Evolutionary conservation across 1,140 invertebrate genomes (phyloP), one percentile per base, ranked within the genome.

Genomic region (Eufriesea mexicana): DNA sequence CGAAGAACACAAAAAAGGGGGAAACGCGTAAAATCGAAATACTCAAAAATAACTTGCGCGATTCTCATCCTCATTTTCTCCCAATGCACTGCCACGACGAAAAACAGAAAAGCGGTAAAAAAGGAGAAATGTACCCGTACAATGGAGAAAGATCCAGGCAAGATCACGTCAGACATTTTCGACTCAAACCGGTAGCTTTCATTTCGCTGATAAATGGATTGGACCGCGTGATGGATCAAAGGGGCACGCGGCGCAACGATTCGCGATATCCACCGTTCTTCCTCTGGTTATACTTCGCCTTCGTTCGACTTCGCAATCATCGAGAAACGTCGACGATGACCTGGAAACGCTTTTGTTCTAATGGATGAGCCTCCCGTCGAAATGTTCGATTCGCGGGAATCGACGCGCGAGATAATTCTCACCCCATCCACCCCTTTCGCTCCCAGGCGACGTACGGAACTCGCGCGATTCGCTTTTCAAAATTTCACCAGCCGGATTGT

Each of bases 311-410:
- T 70, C 47, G 67, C 67, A 70, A 70, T 70, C 67, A 70, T 70
- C 67, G 67, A 70, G 67, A 70, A 70, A 70, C 67, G 47, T 70
- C 67, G 67, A 70, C 67, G 67, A 70, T 70, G 67, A 70, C 67
- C 67, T 70, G 67, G n/a, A 70, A 70, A 70, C 67, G 67, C 67
- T 51, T 70, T 70, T 70, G 67, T 70, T 70, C 67, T 51, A 51
- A 70, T 70, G 67, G 45, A 49, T 47, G 67, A 70, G 5, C 18
- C 67, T 12, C n/a, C 45, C 66, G 42, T 70, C 67, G 45, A 42
- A 70, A 70, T 9, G 67, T 70, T 70, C 47, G 67, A 70, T 70
- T 23, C 67, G 47, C 47, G 67, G n/a, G 47, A 25, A 51, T 70
- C 67, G 67, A 51, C n/a, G 67, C 7, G 47, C 47, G 20, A 51